These are phyloP conservation scores for Ophion costatus DNA, from an alignment of 2,888 invertebrate species.

Conservation along the genomic window DNA sequence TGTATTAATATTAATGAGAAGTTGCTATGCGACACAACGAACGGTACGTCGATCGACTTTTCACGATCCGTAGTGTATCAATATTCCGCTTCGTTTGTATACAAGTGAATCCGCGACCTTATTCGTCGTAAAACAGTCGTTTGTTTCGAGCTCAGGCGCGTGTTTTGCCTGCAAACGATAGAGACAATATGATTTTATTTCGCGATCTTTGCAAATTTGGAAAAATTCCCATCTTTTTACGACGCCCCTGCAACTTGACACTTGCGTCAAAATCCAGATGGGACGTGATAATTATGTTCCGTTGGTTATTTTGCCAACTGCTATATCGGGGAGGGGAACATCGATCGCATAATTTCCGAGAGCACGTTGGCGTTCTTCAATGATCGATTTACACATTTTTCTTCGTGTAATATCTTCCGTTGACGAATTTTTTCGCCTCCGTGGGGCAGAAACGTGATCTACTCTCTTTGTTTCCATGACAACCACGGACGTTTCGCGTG, in stretches of 20 bases:
- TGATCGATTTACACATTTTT: conserved; percentile 4
- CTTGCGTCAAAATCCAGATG: conserved; percentile 2
- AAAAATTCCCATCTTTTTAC: background rate
- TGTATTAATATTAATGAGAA: conserved; percentile 48
- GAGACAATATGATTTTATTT: background rate
- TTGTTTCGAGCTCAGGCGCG: background rate
- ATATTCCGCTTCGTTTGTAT: conserved; percentile 14
- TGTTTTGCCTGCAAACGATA: background rate
- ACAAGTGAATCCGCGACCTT: conserved; percentile 5
- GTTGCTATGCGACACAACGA: conserved; percentile 59
- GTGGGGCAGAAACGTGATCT: conserved; percentile 19
- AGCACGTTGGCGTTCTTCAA: background rate
- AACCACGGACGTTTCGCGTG: conserved; percentile 30
- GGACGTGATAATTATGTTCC: background rate
- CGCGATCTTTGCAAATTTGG: background rate
- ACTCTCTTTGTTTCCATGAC: conserved; percentile 59
- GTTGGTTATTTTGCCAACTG: background rate
- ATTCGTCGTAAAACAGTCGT: background rate
- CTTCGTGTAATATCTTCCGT: conserved; percentile 8
- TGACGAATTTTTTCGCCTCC: background rate
- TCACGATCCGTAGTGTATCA: background rate
- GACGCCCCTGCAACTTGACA: conserved; percentile 53
- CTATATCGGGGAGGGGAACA: background rate
- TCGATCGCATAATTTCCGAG: background rate
- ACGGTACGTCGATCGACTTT: conserved; percentile 53